Percentiles rank a stretch among this genome's conserved stretches.
Conservation (phyloP, 2,113 vertebrate genomes). For the Oplegnathus fasciatus region DNA sequence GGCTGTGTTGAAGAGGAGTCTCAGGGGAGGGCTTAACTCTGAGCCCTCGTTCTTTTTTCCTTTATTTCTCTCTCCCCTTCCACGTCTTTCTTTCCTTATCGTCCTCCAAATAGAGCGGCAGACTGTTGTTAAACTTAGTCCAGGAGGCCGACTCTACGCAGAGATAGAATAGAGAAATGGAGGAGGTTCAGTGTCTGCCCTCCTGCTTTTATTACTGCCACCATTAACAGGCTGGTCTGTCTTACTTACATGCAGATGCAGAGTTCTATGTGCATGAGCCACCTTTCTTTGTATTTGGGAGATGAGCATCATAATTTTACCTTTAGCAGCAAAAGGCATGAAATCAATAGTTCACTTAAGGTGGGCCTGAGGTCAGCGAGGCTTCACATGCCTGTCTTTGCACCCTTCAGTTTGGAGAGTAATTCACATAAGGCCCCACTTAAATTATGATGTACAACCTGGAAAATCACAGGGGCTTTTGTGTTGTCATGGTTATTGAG, state of each 20-base stretch:
- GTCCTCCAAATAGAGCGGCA: slow-evolving; percentile 60
- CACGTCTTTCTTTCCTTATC: slow-evolving; percentile 63
- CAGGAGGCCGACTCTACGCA: slow-evolving; percentile 26
- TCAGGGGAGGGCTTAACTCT: slow-evolving; percentile 77
- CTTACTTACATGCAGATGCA: slow-evolving; percentile 1
- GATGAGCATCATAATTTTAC: slow-evolving; percentile 1
- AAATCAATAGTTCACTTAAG: slow-evolving; percentile 45
- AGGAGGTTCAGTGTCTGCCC: slow-evolving; percentile 16
- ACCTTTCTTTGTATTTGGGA: slow-evolving; percentile 2
- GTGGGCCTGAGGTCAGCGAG: slow-evolving; percentile 36
- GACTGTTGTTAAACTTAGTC: slow-evolving; percentile 64
- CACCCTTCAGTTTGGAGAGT: slow-evolving; percentile 27
- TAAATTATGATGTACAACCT: slow-evolving; percentile 71
- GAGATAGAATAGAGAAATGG: slow-evolving; percentile 22
- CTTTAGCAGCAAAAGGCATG: slow-evolving; percentile 16
- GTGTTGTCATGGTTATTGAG: slow-evolving; percentile 80
- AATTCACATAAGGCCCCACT: slow-evolving; percentile 45
- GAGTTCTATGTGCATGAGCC: not conserved
- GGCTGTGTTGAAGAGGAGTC: slow-evolving; percentile 70
- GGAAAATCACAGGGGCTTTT: slow-evolving; percentile 61
- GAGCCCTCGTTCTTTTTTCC: slow-evolving; percentile 60
- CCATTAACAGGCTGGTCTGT: slow-evolving; percentile 16
- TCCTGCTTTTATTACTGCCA: slow-evolving; percentile 16
- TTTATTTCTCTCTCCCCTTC: slow-evolving; percentile 39
- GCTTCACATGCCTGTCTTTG: slow-evolving; percentile 14